phyloP scores from a whole-genome alignment of 1,140 invertebrate species.

The Cotesia vestalis region DNA sequence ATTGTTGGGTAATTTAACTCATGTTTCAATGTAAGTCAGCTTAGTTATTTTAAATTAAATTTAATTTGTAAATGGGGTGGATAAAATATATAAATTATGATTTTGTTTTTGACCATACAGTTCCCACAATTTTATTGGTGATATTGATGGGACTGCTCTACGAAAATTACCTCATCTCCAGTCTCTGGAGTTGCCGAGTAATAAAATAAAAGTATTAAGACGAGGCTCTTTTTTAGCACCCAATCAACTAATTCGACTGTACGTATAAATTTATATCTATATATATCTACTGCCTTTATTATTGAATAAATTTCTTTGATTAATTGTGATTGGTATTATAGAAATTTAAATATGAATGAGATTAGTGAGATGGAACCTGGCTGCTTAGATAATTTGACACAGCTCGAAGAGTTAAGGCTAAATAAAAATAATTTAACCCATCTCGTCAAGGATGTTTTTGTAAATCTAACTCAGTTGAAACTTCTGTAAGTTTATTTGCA shows the following conservation, averaged over 20 bases:
- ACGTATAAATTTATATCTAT: slow-evolving; percentile 47
- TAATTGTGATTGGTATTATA: slow-evolving; percentile 56
- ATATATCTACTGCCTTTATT: slow-evolving; percentile 30
- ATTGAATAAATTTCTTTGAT: slow-evolving; percentile 32
- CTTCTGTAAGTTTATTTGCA: slow-evolving; percentile 71
- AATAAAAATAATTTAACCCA: slow-evolving; percentile 80
- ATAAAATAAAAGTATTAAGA: slow-evolving; percentile 70
- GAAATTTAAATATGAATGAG: slow-evolving; percentile 80
- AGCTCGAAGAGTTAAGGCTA: slow-evolving; percentile 78
- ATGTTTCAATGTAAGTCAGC: slow-evolving; percentile 58
- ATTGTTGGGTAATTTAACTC: slow-evolving; percentile 52
- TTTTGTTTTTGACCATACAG: slow-evolving; percentile 47
- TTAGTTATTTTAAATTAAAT: slow-evolving; percentile 42
- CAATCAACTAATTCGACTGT: slow-evolving; percentile 64
- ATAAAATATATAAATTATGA: slow-evolving; percentile 44
- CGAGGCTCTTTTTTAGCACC: slow-evolving; percentile 63
- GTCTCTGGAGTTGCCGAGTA: slow-evolving; percentile 71
- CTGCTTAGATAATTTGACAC: slow-evolving; percentile 76
- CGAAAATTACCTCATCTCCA: slow-evolving; percentile 70
- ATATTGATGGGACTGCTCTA: slow-evolving; percentile 71
- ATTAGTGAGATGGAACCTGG: slow-evolving; percentile 74
- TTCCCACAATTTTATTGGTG: slow-evolving; percentile 73
- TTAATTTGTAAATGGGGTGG: slow-evolving; percentile 35
- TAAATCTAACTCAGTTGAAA: slow-evolving; percentile 73
- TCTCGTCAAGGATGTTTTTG: slow-evolving; percentile 76